Percentiles rank a stretch among this genome's conserved stretches.
These are phyloP conservation scores for Emys orbicularis DNA, from an alignment of 2,797 vertebrate species.

Conservation along the genomic window DNA sequence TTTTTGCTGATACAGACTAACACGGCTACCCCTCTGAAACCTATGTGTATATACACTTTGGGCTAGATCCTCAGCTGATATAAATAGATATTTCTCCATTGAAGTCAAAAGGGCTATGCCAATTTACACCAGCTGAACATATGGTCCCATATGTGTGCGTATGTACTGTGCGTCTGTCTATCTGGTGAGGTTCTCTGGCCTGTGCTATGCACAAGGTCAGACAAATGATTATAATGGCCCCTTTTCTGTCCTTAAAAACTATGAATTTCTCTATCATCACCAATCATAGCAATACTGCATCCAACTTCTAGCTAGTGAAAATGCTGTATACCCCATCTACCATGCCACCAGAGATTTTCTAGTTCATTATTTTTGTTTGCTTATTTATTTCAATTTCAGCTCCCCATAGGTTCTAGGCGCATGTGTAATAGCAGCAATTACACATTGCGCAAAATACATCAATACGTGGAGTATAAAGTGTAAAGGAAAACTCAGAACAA, in stretches of 20 bases:
- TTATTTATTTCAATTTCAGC: conserved; percentile 69
- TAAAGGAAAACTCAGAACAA: conserved; percentile 36
- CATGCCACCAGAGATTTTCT: conserved; percentile 25
- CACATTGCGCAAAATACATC: conserved; percentile 65
- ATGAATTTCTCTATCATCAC: conserved; percentile 53
- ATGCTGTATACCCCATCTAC: neutral
- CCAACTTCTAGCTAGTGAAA: conserved; percentile 57
- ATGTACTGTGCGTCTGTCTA: neutral
- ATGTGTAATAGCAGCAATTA: conserved; percentile 67
- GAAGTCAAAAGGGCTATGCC: neutral
- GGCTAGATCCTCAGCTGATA: conserved; percentile 1
- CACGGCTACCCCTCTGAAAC: neutral
- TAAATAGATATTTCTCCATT: neutral
- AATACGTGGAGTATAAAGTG: conserved; percentile 63
- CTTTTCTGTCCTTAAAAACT: conserved; percentile 42
- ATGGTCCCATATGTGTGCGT: neutral
- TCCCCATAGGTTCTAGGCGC: conserved; percentile 54
- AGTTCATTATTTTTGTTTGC: conserved; percentile 44
- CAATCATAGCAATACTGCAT: conserved; percentile 56
- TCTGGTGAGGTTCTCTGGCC: neutral
- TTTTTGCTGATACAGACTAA: too few species aligned
- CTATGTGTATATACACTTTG: neutral
- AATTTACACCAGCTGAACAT: rapidly evolving
- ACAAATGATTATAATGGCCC: conserved; percentile 15
- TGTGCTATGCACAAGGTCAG: neutral